phyloP scores from a whole-genome alignment of 2,888 invertebrate genomes.

The Andrena minutula region DNA sequence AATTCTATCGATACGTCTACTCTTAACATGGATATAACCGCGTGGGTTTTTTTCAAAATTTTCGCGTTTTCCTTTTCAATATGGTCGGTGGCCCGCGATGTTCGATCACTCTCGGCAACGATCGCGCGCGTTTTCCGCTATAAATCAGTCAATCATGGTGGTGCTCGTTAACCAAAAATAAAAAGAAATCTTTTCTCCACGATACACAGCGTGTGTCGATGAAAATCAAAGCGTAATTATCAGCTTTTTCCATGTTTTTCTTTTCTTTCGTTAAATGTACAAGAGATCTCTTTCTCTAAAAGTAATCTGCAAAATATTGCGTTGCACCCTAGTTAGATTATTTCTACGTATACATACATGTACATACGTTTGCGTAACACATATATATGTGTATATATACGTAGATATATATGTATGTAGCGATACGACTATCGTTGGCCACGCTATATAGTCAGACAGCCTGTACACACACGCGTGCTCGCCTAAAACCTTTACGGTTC shows the following conservation, averaged over 20 bases:
- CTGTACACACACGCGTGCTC: conserved; percentile 76
- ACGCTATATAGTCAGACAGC: conserved; percentile 77
- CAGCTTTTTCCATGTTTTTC: conserved; percentile 3
- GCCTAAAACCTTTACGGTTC: conserved; percentile 76
- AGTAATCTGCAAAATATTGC: conserved; percentile 62
- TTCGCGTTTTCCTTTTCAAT: conserved; percentile 20
- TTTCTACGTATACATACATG: neutral
- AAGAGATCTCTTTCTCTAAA: conserved; percentile 49
- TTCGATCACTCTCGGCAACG: conserved; percentile 64
- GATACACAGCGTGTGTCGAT: conserved; percentile 6
- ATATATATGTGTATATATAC: conserved; percentile 18
- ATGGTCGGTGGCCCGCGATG: conserved; percentile 69
- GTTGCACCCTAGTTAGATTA: conserved; percentile 51
- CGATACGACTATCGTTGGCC: conserved; percentile 78
- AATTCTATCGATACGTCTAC: conserved; percentile 80
- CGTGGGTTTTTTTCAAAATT: conserved; percentile 69
- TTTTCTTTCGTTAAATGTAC: conserved; percentile 38
- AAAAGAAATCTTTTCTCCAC: conserved; percentile 26
- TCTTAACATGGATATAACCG: conserved; percentile 81
- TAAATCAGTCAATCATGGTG: conserved; percentile 59
- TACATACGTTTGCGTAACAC: conserved; percentile 19
- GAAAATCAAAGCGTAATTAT: conserved; percentile 45
- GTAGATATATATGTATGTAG: conserved; percentile 39
- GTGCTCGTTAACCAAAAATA: conserved; percentile 45
- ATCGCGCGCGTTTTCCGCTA: conserved; percentile 42